Evolutionary conservation across 2,113 vertebrate genomes (phyloP), one percentile per base, ranked within the genome.

Genomic region (Mugil cephalus): DNA sequence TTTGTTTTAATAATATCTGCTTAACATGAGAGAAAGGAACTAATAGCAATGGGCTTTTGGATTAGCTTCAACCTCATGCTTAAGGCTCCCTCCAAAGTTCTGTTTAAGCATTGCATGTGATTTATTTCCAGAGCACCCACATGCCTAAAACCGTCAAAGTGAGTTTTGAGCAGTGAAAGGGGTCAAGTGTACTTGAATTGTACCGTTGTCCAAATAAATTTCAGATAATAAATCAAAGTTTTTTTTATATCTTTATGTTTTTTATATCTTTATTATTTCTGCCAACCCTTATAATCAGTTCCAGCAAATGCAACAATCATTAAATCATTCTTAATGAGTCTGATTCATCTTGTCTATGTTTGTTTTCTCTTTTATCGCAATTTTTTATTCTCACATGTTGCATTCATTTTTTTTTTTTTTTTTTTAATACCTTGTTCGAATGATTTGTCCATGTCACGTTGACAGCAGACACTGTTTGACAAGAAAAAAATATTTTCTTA

Each of bases 21-120:
- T 38, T 3, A 21, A 54, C 35, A 50, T 19, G n/a, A 72, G 36
- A 59, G 40, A 35, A 34, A 52, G 13, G 8, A 13, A 6, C 5
- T 14, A 9, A 40, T 21, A 35, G n/a, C 21, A 30, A 2, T 17
- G 40, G 7, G 21, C 50, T 65, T 17, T 51, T 13, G 34, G 11
- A 61, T 42, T n/a, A 14, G 18, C 43, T 61, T 81, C 60, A 80
- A 67, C 69, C 19, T 76, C 55, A 84, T 82, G 85, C 81, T 51
- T 72, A 79, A 88, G 69, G 89, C 92, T 93, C 92, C 91, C 91
- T 92, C 91, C 88, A 83, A 85, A 85, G 89, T 77, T 88, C 10
- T 69, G 54, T 80, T 36, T 13, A 61, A 73, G 91, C 80, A 93
- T 87, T 92, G 79, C 92, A 92, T 69, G 72, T 45, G 1, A 38